Base-by-base conservation (phyloP, 37 sponge, comb jelly and placozoan species). In the Chondrosia reniformis region DNA sequence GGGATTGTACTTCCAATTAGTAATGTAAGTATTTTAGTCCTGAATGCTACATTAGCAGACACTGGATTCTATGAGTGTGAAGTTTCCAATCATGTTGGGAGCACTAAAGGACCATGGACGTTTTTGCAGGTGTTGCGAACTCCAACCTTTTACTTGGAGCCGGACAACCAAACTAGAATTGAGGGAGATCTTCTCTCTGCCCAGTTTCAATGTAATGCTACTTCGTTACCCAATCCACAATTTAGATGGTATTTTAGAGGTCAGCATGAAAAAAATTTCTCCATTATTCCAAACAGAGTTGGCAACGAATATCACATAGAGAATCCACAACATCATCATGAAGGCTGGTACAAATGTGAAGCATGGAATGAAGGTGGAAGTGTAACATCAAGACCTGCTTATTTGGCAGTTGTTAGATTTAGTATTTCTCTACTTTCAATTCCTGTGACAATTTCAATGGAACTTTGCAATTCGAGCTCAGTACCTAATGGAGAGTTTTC, bases 131-230 rank as follows among this genome's bases (percentile, higher is more conserved):
- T 59, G 7, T 30, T 59, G 17, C 61, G 61, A 30, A 25, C 61
- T 59, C 61, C 61, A 59, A 13, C 61, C n/a, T 59, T 59, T 30
- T 59, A 59, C 61, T 59, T 30, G n/a, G 61, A 59, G n/a, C 61
- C 61, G n/a, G n/a, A 30, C 61, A 59, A 59, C n/a, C 6, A 6
- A 13, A 59, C 61, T 19, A 30, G n/a, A 13, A 59, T 30, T 30
- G 61, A 30, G 9, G 61, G 61, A 59, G 61, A 59, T 59, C 30
- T 30, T 5, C n/a, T 30, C 22, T 30, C 61, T 59, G 61, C 61
- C 7, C 6, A 30, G n/a, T 30, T 59, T 30, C n/a, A 30, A 59
- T 59, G 61, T 13, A 59, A 59, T 59, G 61, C 61, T 13, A 59
- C 61, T 30, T 59, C 61, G 7, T 25, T 59, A 30, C 61, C 61